A percentile compares a stretch with the other conserved stretches of the same genome.
phyloP scores from a whole-genome alignment of 1,140 invertebrate genomes.

The Copidosoma floridanum region DNA sequence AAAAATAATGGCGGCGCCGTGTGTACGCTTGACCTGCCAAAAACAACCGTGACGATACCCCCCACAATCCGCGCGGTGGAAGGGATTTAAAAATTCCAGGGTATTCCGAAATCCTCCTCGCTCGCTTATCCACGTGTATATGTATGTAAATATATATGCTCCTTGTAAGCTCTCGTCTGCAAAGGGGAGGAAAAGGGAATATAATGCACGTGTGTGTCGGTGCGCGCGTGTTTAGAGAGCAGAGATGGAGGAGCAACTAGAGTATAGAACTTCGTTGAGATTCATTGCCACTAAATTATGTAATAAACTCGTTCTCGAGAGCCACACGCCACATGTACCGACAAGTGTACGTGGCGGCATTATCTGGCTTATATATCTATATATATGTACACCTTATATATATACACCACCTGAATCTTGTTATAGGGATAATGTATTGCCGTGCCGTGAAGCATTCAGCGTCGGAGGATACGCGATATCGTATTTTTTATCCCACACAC shows the following conservation, averaged over 20 bases:
- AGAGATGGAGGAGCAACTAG: not conserved
- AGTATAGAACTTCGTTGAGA: slow-evolving; percentile 16
- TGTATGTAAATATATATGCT: not conserved
- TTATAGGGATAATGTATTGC: slow-evolving; percentile 23
- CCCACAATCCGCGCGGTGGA: slow-evolving; percentile 28
- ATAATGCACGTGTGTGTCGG: too few relatives aligned
- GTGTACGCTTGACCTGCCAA: slow-evolving; percentile 28
- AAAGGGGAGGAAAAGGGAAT: too few relatives aligned
- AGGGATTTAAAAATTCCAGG: slow-evolving; percentile 21
- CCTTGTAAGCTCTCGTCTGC: too few relatives aligned
- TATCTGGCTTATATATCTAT: slow-evolving; percentile 15
- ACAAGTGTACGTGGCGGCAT: too few relatives aligned
- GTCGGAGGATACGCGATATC: too few relatives aligned
- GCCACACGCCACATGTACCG: not conserved
- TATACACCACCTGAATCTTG: slow-evolving; percentile 24
- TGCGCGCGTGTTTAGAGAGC: too few relatives aligned
- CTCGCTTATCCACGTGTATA: not conserved
- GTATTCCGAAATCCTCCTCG: not conserved
- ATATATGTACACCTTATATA: too few relatives aligned
- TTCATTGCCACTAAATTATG: slow-evolving; percentile 28
- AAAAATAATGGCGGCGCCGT: slow-evolving; percentile 16
- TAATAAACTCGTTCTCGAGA: slow-evolving; percentile 21
- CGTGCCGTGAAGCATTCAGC: slow-evolving; percentile 11
- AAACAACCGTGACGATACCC: slow-evolving; percentile 25
- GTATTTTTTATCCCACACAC: too few relatives aligned